Evolutionary conservation across 2,113 vertebrate species (phyloP).

Genomic region (Oenanthe melanoleuca): DNA sequence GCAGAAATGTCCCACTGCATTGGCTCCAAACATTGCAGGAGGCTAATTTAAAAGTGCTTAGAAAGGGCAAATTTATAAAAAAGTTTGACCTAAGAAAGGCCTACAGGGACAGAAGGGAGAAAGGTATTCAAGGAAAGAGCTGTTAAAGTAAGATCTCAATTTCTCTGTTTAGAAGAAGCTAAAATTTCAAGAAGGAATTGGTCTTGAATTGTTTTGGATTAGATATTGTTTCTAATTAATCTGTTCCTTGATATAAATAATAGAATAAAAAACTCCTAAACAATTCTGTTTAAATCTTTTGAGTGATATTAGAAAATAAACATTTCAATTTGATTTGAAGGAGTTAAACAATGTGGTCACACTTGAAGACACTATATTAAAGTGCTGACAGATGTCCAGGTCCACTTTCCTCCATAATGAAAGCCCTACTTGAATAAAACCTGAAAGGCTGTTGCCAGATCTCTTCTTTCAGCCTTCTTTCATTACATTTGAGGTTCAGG

Average conservation of each 20-base stretch:
- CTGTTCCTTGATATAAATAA: too few species aligned
- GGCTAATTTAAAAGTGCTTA: background rate
- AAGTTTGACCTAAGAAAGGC: background rate
- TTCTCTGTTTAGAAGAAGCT: background rate
- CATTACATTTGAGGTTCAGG: conserved; percentile 71
- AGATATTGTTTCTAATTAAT: background rate
- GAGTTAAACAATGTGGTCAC: conserved; percentile 37
- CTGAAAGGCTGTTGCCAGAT: conserved; percentile 74
- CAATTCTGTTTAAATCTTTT: background rate
- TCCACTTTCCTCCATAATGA: conserved; percentile 63
- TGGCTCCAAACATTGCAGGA: background rate
- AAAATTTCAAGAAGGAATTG: background rate
- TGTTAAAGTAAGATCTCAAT: background rate
- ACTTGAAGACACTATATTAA: conserved; percentile 65
- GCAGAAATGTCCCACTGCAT: background rate
- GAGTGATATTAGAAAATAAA: background rate
- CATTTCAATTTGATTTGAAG: conserved; percentile 15
- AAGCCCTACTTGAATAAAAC: conserved; percentile 62
- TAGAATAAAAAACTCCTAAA: background rate
- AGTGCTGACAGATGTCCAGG: conserved; percentile 79
- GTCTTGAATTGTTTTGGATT: background rate
- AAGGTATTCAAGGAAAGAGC: background rate
- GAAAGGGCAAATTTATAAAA: background rate
- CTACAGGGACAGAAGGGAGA: background rate
- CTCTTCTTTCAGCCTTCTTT: conserved; percentile 85